Base-by-base conservation (phyloP, 2,797 vertebrate genomes). In the Cygnus olor region DNA sequence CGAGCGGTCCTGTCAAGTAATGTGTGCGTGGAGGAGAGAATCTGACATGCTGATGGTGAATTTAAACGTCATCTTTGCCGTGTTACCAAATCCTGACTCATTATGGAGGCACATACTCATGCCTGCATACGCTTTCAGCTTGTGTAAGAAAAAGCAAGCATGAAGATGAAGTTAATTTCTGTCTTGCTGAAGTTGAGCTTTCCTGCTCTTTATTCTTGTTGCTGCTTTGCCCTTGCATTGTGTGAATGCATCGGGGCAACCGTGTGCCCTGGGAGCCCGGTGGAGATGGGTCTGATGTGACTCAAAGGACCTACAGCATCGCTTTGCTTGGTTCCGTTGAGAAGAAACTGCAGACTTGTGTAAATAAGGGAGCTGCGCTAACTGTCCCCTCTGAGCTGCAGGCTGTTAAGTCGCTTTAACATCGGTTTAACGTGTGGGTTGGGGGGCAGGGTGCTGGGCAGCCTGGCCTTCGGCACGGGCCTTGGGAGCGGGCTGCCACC, bases 211-310 rank as follows among this genome's bases (percentile, higher is more conserved):
- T 58, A 2, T 22, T 9, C 1, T 12, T 51, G 60, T 64, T 57
- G 22, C 63, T 36, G 22, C 72, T 81, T 64, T 14, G 5, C 7
- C 22, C 61, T 74, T 10, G 22, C 27, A 47, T 18, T 58, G 20
- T 36, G 0, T 13, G 22, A 7, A 3, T 10, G 8, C 21, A 5
- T 15, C 10, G 8, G 42, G 38, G 7, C 34, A 56, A 1, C 34
- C 69, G 7, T 5, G 0, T 4, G 69, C 11, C 3, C 51, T 47
- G 61, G 34, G 24, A 4, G 10, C 14, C 19, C 36, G 0, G 4
- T 2, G 30, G 5, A 8, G 22, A 5, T 11, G 4, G 17, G 9
- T n/a, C 10, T 40, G 45, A 14, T 61, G 3, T 2, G 1, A 24
- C 34, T 49, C 8, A 5, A 2, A 74, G 40, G 25, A 7, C 1